Evolutionary conservation across 2,797 vertebrate species (phyloP), one percentile per base, ranked within the genome.

Genomic region (Uromys caudimaculatus): DNA sequence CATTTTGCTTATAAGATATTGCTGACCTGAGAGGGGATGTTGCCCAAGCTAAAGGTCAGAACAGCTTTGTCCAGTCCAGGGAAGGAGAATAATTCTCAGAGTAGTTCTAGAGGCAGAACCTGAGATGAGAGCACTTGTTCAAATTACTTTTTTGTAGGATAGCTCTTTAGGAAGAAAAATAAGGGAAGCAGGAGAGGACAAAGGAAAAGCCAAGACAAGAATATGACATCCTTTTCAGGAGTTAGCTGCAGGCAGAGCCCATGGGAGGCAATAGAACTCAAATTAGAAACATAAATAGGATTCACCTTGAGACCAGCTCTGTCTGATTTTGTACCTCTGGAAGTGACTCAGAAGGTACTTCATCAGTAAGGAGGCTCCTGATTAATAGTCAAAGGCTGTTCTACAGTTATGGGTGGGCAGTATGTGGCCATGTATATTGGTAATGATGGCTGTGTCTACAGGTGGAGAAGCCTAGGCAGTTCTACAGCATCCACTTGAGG

Each of bases 61-160:
- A 64, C 2, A 78, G 32, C 47, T 71, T 44, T 12, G 2, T 47
- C 9, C 3, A 29, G 1, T 52, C 6, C 0, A 0, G 21, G 14
- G 6, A 6, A 21, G 58, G 60, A 67, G 44, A 78, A 1, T 1
- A 32, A 4, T 29, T 41, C 44, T 71, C 21, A 32, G 17, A 19
- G 14, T 35, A 56, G 23, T 38, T 89, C 19, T 52, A 50, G 44
- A 89, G 75, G 41, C 29, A 76, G 76, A 90, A 14, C 41, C 44
- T 32, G 47, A 90, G 38, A 21, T 44, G 8, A 13, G 8, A 19
- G 47, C 56, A 41, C 71, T 38, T n/a, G 14, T 86, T 85, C 82
- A 54, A 58, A 81, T 38, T 86, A 60, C 9, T 60, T n/a, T 87
- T 90, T 23, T 58, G 56, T 85, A 52, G 5, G 13, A 0, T 2